These are phyloP conservation scores for Rafetus swinhoei DNA, from an alignment of 2,113 vertebrate species.

Conservation along the genomic window DNA sequence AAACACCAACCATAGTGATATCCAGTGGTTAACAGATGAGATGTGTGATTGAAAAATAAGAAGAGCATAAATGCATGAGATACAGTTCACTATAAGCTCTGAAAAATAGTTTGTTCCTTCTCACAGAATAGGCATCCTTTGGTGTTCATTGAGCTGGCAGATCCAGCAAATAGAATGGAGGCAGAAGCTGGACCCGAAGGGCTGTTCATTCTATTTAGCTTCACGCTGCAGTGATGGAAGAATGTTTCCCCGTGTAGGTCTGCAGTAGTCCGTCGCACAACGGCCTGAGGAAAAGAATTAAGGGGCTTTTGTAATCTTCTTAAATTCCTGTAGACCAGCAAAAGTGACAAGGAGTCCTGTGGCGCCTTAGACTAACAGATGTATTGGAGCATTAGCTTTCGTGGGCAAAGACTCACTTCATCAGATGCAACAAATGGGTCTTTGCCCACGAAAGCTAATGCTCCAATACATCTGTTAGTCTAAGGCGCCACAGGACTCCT, in stretches of 20 bases:
- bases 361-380: too few relatives aligned
- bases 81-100: background rate
- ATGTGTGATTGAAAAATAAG: background rate
- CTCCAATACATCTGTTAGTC: too few relatives aligned
- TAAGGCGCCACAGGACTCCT: too few relatives aligned
- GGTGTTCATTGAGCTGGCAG: background rate
- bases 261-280: background rate
- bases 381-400: too few relatives aligned
- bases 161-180: background rate
- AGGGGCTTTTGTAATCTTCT: background rate
- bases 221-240: background rate
- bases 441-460: too few relatives aligned
- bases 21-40: rapidly evolving
- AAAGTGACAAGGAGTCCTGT: too few relatives aligned
- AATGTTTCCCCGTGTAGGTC: background rate
- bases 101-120: background rate
- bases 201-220: background rate
- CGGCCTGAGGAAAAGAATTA: background rate
- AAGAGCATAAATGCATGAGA: background rate
- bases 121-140: background rate
- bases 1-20: rapidly evolving
- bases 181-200: background rate
- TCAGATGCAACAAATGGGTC: too few relatives aligned
- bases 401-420: too few relatives aligned
- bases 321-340: background rate